Conservation (phyloP, 2,797 vertebrate species). For the Fratercula arctica region DNA sequence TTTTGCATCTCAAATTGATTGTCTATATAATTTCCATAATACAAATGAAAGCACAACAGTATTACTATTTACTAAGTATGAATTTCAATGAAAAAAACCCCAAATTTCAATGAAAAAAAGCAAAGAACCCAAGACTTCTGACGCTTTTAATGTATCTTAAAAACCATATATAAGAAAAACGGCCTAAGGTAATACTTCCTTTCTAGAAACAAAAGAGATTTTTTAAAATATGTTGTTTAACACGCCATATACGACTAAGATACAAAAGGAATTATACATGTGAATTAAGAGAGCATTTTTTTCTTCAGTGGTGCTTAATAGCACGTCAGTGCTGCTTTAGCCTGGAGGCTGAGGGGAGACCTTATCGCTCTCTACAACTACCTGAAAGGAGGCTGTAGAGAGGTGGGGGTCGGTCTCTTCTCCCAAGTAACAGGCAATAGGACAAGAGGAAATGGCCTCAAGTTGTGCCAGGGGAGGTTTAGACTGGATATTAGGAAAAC, state of each 20-base stretch:
- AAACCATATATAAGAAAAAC: neutral
- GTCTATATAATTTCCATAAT: neutral
- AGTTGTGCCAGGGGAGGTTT: no score
- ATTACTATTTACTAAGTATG: neutral
- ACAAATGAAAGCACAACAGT: neutral
- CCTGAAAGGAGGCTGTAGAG: no score
- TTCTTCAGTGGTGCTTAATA: neutral
- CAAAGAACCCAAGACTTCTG: neutral
- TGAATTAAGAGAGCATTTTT: neutral
- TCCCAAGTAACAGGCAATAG: no score
- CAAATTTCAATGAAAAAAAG: neutral
- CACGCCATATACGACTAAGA: accelerated
- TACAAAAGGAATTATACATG: neutral
- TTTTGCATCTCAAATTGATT: neutral
- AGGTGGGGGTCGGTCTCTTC: no score
- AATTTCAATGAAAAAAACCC: neutral
- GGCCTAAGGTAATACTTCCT: neutral
- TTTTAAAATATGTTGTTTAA: neutral
- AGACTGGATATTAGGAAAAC: no score
- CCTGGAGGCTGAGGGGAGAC: no score
- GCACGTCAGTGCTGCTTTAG: no score
- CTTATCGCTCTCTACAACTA: no score
- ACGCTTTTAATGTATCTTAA: neutral
- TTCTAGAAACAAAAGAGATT: neutral
- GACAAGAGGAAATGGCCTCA: no score